Base-by-base conservation (phyloP, 2,797 vertebrate genomes). In the Hydrocynus forskahlii region DNA sequence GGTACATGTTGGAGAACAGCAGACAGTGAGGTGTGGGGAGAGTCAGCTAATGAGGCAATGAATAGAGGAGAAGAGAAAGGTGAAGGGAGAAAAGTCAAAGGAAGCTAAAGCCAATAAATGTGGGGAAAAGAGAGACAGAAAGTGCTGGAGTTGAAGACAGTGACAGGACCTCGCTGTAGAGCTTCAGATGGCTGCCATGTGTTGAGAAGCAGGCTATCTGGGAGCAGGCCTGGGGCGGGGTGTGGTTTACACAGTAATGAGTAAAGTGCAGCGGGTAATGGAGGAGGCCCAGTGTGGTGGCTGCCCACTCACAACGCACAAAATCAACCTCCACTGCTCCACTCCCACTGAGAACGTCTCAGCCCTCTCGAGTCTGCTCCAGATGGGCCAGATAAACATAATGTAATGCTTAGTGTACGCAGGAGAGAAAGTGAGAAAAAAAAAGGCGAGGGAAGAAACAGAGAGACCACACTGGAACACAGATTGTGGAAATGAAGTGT, bases 131-230 rank as follows among this genome's bases (percentile, higher is more conserved):
- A 74, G 64, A 38, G 71, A 72, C 74, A 38, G 63, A 19, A 13
- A 13, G 48, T 12, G 29, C 10, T 66, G 63, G 16, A 66, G 74
- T 14, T 55, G 45, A 68, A 21, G 19, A 54, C 50, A 84, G 86
- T 14, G 13, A 40, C 63, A 38, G 35, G 35, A 66, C 68, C 68
- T 70, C 21, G 14, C 69, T 60, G 50, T 75, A 54, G 75, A 88
- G 88, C 73, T 89, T 93, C 88, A 93, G 92, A 94, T 94, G 91
- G 92, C 90, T 91, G 93, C 93, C 94, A 94, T 94, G 92, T 94
- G 93, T 92, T 9, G 88, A 78, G 87, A 84, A 92, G 88, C 83
- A 83, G 90, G 91, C 89, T 23, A 72, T 74, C 73, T 16, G 75
- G 76, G 76, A 71, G 67, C 81, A 71, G 81, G 81, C 89, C 88